Base-by-base conservation (phyloP, 2,797 vertebrate genomes). In the Botia almorhae region DNA sequence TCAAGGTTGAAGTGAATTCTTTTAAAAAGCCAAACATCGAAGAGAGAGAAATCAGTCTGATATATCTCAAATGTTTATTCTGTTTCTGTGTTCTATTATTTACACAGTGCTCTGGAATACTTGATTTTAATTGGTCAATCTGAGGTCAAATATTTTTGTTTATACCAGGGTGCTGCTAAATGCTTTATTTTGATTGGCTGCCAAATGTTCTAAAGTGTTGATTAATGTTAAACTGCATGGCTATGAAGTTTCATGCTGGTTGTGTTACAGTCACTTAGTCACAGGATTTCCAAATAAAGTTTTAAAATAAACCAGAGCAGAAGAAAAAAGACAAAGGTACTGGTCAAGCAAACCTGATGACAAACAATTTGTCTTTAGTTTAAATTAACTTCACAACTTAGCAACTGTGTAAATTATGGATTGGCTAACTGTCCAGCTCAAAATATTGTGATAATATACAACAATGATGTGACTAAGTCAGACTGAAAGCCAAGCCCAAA, bases 1-100 rank as follows among this genome's bases (percentile, higher is more conserved):
- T 81, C 82, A 87, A 90, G 89, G 85, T 83, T 84, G 63, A 84
- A 74, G 84, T 81, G 80, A 88, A 88, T 73, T 80, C 50, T 68
- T 73, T 68, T 33, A 69, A 76, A 81, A 82, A 79, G 78, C 83
- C 50, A 63, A 46, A 82, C 60, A 61, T 23, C 23, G 19, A 39
- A 4, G 48, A 43, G 50, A 79, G 13, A 72, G 16, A 79, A 48
- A 64, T 53, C 56, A 61, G 23, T 51, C 26, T 50, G 29, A 43
- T 69, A 13, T 39, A 19, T 19, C 63, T 65, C 10, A 12, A 65
- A 39, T 39, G 63, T 70, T 60, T 33, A 58, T 69, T 7, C 39
- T 21, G 53, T 69, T 69, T 60, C 23, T 69, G 29, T 69, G 21
- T 60, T 60, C 8, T 26, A 77, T n/a, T 63, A 33, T 63, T 23